Evolutionary conservation across 2,797 vertebrate species (phyloP), one percentile per base, ranked within the genome.

Genomic region (Halcyon smyrnensis): DNA sequence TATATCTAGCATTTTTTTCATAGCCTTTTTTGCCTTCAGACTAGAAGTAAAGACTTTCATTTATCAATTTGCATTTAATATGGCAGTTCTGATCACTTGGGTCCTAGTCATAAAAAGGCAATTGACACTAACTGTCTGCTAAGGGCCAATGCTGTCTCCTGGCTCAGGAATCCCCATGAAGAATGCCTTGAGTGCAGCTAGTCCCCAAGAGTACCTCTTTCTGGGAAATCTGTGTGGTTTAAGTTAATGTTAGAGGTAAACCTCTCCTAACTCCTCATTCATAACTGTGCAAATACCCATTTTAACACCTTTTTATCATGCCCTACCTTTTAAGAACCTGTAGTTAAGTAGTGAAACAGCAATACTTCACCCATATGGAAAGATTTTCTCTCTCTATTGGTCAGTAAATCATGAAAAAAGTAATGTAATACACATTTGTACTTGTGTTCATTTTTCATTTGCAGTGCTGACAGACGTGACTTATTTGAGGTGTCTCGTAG

Each of bases 31-130:
- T 84, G 32, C 23, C 59, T 75, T 87, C 80, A 63, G 68, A 84
- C 36, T 76, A 37, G 39, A 25, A 84, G 51, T 70, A 84, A 82
- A 91, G 41, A 30, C 64, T 76, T 90, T 79, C 10, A 76, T 93
- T 79, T 91, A 70, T 86, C 80, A 91, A 81, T 95, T 69, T 94
- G 51, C 36, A 87, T 91, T 92, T 87, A 81, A 62, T 69, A 81
- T 46, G 54, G 46, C 62, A 84, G 45, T 67, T 93, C 59, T 71
- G 76, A 87, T 85, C 32, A 8, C 63, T 84, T 67, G 85, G 48
- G 73, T 86, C 62, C 65, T 48, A 86, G 62, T 82, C 56, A 87
- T 84, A 90, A 76, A 45, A 73, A 74, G 74, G 20, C 80, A 96
- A 84, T 86, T 82, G 83, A 73, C 46, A 79, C 23, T 84, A 81